Conservation (phyloP, 2,113 vertebrate genomes). For the Colinus virginianus region DNA sequence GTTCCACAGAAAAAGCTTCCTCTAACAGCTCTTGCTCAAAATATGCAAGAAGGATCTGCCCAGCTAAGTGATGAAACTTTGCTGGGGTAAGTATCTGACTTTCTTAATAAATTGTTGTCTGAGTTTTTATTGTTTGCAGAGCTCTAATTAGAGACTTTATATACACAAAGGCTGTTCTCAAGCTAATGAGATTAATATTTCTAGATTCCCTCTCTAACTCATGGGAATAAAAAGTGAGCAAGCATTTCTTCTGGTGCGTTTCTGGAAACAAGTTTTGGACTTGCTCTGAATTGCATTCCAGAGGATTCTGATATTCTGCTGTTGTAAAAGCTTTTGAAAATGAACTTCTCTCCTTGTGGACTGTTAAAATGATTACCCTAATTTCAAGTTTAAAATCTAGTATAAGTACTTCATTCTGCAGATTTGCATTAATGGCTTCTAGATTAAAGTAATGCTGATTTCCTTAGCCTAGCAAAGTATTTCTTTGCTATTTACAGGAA, state of each 20-base stretch:
- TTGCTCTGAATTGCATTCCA: not conserved
- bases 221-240: not conserved
- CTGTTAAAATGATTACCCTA: not conserved
- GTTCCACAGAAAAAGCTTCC: slow-evolving; percentile 92
- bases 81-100: slow-evolving; percentile 86
- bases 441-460: not conserved
- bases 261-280: not conserved
- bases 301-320: not conserved
- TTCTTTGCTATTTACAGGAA: not conserved
- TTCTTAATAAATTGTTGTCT: not conserved
- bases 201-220: not conserved
- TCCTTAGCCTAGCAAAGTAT: not conserved
- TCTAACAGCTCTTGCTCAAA: slow-evolving; percentile 91
- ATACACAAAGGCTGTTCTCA: slow-evolving; percentile 9
- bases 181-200: not conserved
- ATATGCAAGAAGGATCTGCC: slow-evolving; percentile 90
- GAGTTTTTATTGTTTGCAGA: not conserved
- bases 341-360: not conserved
- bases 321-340: not conserved
- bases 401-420: not conserved
- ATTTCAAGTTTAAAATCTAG: not conserved
- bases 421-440: not conserved
- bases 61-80: slow-evolving; percentile 94
- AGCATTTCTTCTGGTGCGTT: not conserved
- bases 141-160: not conserved